Evolutionary conservation across 1,140 invertebrate genomes (phyloP), one percentile per base, ranked within the genome.

Genomic region (Lordiphosa collinella): DNA sequence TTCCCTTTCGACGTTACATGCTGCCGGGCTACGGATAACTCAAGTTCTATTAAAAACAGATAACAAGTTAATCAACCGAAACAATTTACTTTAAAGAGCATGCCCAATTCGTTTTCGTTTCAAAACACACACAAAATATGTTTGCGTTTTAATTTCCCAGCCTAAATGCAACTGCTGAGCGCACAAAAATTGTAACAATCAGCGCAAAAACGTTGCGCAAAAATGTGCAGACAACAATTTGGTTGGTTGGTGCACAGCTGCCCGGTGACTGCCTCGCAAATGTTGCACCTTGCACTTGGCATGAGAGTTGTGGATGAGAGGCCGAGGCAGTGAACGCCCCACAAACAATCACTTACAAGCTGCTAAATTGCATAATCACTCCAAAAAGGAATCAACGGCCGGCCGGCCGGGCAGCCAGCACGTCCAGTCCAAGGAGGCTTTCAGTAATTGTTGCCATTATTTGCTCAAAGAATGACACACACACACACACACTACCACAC

Each of bases 311-410:
- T 41, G 41, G 50, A 14, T 13, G 53, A 35, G 29, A 16, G 14
- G 51, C 16, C 31, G 11, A 16, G 32, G 18, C 22, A 36, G 61
- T 61, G 41, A 67, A 84, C 78, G 78, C 78, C 78, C 78, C 72
- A 84, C 78, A 84, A 84, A 84, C 79, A 84, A 84, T 84, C 78
- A 84, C 78, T 84, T 84, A 84, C 78, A 84, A 84, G 78, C 79
- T 84, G 78, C 79, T 84, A 84, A 84, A 84, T 84, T 84, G 79
- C 79, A 84, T 84, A 84, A 84, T 84, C 78, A 73, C 70, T 68
- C 65, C 54, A 62, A 71, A 49, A 71, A 78, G 68, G 64, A 84
- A 84, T 84, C 78, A 84, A 50, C 66, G 65, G 65, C 66, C 49
- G 36, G 40, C 50, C 57, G 54, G 61, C 65, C 32, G 48, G 9